phyloP scores from a whole-genome alignment of 2,113 vertebrate genomes.

The Ciconia stormi region DNA sequence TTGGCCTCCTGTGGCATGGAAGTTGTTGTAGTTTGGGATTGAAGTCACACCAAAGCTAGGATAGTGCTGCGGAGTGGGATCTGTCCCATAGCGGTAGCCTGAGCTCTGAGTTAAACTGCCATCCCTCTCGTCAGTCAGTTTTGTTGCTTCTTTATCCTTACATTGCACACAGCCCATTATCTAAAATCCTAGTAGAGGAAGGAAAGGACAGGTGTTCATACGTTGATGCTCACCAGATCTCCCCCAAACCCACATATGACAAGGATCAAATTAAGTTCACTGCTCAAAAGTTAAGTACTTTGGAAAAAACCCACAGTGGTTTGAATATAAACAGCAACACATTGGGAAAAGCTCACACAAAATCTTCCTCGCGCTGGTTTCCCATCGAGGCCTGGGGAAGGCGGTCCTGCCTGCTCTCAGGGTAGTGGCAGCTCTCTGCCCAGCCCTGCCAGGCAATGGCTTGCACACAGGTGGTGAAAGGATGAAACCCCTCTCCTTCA shows the following conservation, averaged over 20 bases:
- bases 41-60: slow-evolving; percentile 88
- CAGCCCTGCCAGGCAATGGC: neutral
- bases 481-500: neutral
- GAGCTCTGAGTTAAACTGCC: slow-evolving; percentile 88
- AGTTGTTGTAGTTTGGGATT: slow-evolving; percentile 97
- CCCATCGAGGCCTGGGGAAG: neutral
- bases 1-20: slow-evolving; percentile 85
- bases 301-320: neutral
- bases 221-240: neutral
- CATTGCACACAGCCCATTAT: slow-evolving; percentile 99
- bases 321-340: neutral
- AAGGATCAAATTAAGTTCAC: neutral
- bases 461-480: rapidly evolving
- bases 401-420: neutral
- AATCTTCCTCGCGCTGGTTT: neutral
- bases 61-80: slow-evolving; percentile 91
- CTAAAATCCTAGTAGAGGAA: slow-evolving; percentile 81
- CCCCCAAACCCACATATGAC: neutral
- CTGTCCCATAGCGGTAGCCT: slow-evolving; percentile 90
- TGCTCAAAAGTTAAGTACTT: neutral
- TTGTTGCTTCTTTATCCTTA: slow-evolving; percentile 98
- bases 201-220: neutral
- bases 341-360: neutral
- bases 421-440: neutral
- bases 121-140: slow-evolving; percentile 91